phyloP scores from a whole-genome alignment of 1,140 invertebrate species.

The Drosophila takahashii region DNA sequence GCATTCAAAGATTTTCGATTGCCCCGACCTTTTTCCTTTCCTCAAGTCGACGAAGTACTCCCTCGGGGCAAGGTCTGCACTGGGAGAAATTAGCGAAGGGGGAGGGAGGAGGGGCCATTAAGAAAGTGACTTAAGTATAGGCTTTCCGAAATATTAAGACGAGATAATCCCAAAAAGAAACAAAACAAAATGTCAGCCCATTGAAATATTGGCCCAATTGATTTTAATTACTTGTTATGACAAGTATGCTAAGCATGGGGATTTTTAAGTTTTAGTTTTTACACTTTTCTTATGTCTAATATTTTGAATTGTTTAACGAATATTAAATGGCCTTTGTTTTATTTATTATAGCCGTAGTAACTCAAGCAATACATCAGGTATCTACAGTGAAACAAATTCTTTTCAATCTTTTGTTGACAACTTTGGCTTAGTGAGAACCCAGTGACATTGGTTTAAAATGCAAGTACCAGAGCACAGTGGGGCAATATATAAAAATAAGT shows the following conservation, averaged over 20 bases:
- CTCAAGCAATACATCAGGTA: not conserved
- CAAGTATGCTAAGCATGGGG: not conserved
- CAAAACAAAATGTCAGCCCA: not conserved
- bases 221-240: conserved; percentile 27
- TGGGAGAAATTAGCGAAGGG: conserved; percentile 16
- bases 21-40: conserved; percentile 12
- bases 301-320: too few species aligned
- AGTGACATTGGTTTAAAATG: not conserved
- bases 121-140: conserved; percentile 27
- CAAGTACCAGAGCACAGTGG: conserved; percentile 2
- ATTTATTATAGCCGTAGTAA: too few species aligned
- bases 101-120: not conserved
- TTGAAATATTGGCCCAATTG: conserved; percentile 15
- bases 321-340: too few species aligned
- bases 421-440: not conserved
- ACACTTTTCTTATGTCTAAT: too few species aligned
- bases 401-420: not conserved
- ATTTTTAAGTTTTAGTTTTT: not conserved
- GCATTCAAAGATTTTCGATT: conserved; percentile 58
- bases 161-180: conserved; percentile 23
- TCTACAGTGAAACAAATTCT: not conserved
- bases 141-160: conserved; percentile 19
- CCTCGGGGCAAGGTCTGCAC: conserved; percentile 43
- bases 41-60: conserved; percentile 5
- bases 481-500: too few species aligned